Percentiles rank a stretch among this genome's conserved stretches.
Conservation (phyloP, 2,888 invertebrate genomes). For the Drosophila paucipuncta region DNA sequence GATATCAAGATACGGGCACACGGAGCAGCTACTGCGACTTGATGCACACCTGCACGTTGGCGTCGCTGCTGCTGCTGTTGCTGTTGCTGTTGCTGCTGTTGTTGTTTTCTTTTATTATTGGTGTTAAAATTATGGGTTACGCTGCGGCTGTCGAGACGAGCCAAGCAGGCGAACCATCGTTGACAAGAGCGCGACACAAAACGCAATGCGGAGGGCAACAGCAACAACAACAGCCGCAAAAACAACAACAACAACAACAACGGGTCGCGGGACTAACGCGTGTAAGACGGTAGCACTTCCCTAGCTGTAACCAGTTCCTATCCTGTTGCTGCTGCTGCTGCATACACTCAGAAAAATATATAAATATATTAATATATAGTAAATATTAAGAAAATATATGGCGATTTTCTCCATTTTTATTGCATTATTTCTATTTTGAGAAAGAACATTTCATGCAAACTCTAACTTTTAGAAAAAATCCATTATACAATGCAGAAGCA, state of each 20-base stretch:
- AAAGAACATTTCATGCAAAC: background rate
- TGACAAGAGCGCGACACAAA: constrained; percentile 67
- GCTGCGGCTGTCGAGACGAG: constrained; percentile 51
- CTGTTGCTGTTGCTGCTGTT: constrained; percentile 20
- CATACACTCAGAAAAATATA: background rate
- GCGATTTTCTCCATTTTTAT: background rate
- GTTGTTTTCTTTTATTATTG: constrained; percentile 75
- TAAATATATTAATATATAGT: no score
- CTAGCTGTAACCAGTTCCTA: constrained; percentile 72
- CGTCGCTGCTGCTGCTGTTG: constrained; percentile 37
- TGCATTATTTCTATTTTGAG: no score
- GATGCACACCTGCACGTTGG: constrained; percentile 78
- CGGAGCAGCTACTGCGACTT: constrained; percentile 71
- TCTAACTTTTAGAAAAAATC: background rate
- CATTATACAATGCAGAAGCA: background rate
- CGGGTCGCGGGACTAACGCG: constrained; percentile 44
- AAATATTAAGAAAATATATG: background rate
- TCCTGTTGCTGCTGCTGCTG: constrained; percentile 21
- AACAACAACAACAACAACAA: background rate
- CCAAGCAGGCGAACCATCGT: constrained; percentile 55
- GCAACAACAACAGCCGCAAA: background rate
- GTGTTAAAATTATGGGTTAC: constrained; percentile 81
- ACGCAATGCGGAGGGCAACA: constrained; percentile 12
- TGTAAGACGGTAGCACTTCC: constrained; percentile 80
- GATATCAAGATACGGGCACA: constrained; percentile 74